phyloP scores from a whole-genome alignment of 2,797 vertebrate species.

The Sebastes hopkinsi region DNA sequence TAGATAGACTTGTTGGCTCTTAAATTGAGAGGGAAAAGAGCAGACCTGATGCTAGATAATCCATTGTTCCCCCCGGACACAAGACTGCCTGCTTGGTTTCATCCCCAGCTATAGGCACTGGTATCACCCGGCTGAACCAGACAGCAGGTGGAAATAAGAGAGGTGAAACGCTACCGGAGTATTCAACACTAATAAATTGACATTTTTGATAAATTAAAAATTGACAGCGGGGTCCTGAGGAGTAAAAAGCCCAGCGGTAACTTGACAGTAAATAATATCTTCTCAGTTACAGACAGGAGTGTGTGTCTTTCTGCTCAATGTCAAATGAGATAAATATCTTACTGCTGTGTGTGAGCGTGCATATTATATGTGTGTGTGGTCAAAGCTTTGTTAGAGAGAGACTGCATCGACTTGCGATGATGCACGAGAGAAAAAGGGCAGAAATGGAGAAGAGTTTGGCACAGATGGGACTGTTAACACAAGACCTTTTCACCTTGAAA shows the following conservation, averaged over 20 bases:
- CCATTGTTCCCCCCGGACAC: conserved; percentile 51
- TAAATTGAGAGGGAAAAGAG: conserved; percentile 61
- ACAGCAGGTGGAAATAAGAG: conserved; percentile 25
- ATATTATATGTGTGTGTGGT: background rate
- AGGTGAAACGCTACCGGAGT: conserved; percentile 3
- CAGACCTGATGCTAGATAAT: conserved; percentile 62
- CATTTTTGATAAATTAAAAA: conserved; percentile 36
- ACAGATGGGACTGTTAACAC: conserved; percentile 12
- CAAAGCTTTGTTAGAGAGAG: background rate
- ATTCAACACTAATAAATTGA: conserved; percentile 19
- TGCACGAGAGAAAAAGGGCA: background rate
- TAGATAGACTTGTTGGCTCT: conserved; percentile 74
- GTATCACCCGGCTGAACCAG: conserved; percentile 20
- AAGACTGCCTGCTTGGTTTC: conserved; percentile 34
- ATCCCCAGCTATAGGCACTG: conserved; percentile 21
- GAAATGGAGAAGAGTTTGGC: background rate
- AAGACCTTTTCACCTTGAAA: conserved; percentile 24
- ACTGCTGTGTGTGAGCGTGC: background rate
- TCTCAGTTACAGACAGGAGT: background rate
- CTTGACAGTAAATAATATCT: conserved; percentile 37
- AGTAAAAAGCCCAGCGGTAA: conserved; percentile 22
- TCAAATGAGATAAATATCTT: conserved; percentile 38
- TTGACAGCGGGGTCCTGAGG: background rate
- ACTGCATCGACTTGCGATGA: conserved; percentile 20
- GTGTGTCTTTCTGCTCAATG: conserved; percentile 7